A percentile compares a stretch with the other conserved stretches of the same genome.
Conservation (phyloP, 1,140 invertebrate genomes). For the Cataglyphis hispanica region DNA sequence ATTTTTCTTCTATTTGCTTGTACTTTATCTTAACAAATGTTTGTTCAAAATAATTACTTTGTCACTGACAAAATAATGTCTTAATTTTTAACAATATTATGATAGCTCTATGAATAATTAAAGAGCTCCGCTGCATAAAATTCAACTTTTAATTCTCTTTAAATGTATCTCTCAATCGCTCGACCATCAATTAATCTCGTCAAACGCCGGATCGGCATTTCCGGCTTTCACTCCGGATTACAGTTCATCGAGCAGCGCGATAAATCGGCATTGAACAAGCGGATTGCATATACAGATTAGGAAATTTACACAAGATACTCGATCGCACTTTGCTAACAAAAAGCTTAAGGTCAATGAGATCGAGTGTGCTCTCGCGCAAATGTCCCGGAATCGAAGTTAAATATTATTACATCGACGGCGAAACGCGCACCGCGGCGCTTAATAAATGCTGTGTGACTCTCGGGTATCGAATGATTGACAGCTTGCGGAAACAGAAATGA, state of each 20-base stretch:
- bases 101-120: neutral
- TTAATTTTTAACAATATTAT: neutral
- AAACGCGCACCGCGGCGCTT: slow-evolving; percentile 23
- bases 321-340: slow-evolving; percentile 59
- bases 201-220: slow-evolving; percentile 39
- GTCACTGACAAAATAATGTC: neutral
- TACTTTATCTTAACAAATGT: neutral
- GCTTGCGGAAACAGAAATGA: neutral
- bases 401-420: slow-evolving; percentile 60
- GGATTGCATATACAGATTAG: slow-evolving; percentile 69
- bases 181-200: slow-evolving; percentile 49
- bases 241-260: neutral
- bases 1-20: neutral
- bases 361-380: slow-evolving; percentile 42
- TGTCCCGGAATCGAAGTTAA: slow-evolving; percentile 62
- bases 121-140: neutral
- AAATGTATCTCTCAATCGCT: slow-evolving; percentile 13
- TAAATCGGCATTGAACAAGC: slow-evolving; percentile 66
- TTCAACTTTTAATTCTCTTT: slow-evolving; percentile 21
- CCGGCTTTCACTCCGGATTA: slow-evolving; percentile 56
- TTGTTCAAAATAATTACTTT: neutral
- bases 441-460: slow-evolving; percentile 36
- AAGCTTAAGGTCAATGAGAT: slow-evolving; percentile 46
- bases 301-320: slow-evolving; percentile 48
- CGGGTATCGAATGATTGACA: neutral